Conservation (phyloP, 2,888 invertebrate genomes). For the Philereme vetulata region DNA sequence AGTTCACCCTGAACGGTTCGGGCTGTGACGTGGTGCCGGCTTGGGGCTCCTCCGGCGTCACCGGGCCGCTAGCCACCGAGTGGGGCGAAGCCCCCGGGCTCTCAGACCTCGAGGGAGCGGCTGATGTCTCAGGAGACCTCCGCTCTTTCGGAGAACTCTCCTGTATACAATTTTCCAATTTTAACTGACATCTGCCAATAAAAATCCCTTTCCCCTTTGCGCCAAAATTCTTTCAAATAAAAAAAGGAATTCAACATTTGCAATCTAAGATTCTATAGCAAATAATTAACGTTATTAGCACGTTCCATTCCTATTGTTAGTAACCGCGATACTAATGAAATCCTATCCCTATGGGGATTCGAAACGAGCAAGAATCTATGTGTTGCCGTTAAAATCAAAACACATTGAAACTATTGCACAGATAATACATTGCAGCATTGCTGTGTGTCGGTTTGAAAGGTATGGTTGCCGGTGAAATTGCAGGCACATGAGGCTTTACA, state of each 20-base stretch:
- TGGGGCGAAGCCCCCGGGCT: constrained; percentile 53
- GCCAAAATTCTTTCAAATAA: constrained; percentile 23
- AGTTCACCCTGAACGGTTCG: constrained; percentile 78
- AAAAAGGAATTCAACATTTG: constrained; percentile 80
- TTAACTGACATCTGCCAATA: constrained; percentile 34
- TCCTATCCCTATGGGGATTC: too few relatives aligned
- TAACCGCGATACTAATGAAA: constrained; percentile 1
- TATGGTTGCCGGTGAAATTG: too few relatives aligned
- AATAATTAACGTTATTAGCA: constrained; percentile 1
- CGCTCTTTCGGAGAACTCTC: constrained; percentile 56
- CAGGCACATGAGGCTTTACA: too few relatives aligned
- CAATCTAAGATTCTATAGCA: constrained; percentile 39
- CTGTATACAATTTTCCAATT: constrained; percentile 55
- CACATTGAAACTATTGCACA: too few relatives aligned
- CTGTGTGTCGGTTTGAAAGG: too few relatives aligned
- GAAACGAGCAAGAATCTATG: too few relatives aligned
- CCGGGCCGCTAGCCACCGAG: constrained; percentile 47
- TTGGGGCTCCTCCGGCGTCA: constrained; percentile 60
- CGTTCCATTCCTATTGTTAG: constrained; percentile 45
- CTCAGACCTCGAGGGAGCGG: constrained; percentile 53
- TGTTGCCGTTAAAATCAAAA: too few relatives aligned
- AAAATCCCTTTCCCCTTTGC: constrained; percentile 52
- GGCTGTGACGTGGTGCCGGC: constrained; percentile 65
- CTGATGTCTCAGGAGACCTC: constrained; percentile 61
- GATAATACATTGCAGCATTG: too few relatives aligned